Base-by-base conservation (phyloP, 2,888 invertebrate species). In the Eupithecia vulgata region DNA sequence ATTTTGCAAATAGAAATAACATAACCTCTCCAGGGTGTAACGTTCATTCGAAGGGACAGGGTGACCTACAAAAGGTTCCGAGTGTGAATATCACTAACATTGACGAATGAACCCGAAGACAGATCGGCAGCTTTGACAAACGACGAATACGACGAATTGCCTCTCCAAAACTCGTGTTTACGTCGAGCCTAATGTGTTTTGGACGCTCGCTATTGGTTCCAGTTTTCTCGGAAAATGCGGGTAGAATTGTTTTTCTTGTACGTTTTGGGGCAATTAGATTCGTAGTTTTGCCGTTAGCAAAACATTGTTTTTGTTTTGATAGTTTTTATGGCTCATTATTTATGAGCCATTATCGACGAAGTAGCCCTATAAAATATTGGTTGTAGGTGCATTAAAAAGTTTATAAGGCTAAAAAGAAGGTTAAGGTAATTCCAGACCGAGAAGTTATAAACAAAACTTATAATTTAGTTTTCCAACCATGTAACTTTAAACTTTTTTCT, bases 51-150 rank as follows among this genome's bases (percentile, higher is more conserved):
- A 57, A 57, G 25, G 57, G 30, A 61, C 34, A 61, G 8, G 17
- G 17, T 34, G 30, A 61, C 61, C 57, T 57, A 61, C 61, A 61
- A 34, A 17, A 17, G 34, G 30, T 34, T 64, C 37, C 10, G 21
- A 35, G 65, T 67, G 34, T 25, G 83, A 67, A 67, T 67, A 37
- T 79, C 40, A 40, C 64, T 37, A 10, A 59, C 83, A 81, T 82
- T 90, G 89, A 88, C 85, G 87, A 89, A 90, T 90, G 90, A 86
- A 84, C 81, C 81, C 48, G 82, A 90, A 91, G 91, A 91, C 88
- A 85, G 88, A 90, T 91, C 77, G 86, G 81, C 80, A 78, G 77
- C 78, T 82, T 79, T 90, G 91, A 91, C 89, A 90, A 91, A 91
- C 85, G 89, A 88, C 82, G 76, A 80, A 80, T 83, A 81, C 79